phyloP scores from a whole-genome alignment of 2,113 vertebrate species.

The Spea bombifrons region DNA sequence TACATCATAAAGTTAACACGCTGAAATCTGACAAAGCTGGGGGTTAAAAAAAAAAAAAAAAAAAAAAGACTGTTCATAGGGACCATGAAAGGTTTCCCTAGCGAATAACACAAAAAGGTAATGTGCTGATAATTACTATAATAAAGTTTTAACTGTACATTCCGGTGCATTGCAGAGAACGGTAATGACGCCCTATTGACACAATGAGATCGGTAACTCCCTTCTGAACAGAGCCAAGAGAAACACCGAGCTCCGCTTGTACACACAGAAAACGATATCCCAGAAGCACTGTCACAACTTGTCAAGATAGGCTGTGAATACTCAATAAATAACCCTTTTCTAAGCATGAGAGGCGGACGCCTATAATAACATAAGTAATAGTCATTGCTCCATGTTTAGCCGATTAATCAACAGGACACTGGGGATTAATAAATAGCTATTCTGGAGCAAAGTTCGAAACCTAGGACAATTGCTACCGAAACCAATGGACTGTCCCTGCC shows the following conservation, averaged over 20 bases:
- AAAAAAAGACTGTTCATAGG: background rate
- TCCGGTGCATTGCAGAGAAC: background rate
- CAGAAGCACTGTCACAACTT: background rate
- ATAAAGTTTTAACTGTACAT: constrained; percentile 11
- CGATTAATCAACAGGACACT: too few relatives aligned
- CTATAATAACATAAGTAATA: too few relatives aligned
- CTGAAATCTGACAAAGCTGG: too few relatives aligned
- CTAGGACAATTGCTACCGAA: too few relatives aligned
- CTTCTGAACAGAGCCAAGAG: background rate
- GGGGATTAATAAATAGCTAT: too few relatives aligned
- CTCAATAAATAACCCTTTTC: too few relatives aligned
- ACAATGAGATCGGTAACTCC: constrained; percentile 12
- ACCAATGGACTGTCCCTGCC: too few relatives aligned
- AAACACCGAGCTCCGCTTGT: background rate
- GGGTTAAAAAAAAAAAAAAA: too few relatives aligned
- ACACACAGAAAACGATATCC: background rate
- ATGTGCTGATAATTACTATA: constrained; percentile 17
- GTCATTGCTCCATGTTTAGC: too few relatives aligned
- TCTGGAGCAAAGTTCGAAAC: too few relatives aligned
- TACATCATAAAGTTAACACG: too few relatives aligned
- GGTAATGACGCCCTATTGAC: constrained; percentile 20
- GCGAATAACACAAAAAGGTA: background rate
- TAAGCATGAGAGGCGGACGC: too few relatives aligned
- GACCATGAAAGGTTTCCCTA: background rate
- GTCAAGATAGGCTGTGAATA: background rate